A percentile compares a stretch with the other conserved stretches of the same genome.
Evolutionary conservation across 2,113 vertebrate species (phyloP).

Genomic region (Maccullochella peelii): DNA sequence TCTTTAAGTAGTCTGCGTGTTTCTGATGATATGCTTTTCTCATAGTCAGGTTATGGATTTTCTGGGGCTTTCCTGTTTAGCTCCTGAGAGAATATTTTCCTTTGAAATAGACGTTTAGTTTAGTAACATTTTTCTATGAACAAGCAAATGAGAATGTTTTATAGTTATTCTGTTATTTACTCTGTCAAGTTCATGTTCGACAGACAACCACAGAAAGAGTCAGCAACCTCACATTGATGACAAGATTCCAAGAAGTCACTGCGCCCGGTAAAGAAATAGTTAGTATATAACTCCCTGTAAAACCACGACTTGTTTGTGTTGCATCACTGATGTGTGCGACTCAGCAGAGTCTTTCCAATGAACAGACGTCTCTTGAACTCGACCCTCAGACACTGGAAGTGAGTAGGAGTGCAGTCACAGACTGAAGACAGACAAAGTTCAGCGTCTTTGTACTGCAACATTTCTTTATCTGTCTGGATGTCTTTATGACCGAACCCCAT

Average conservation of each 20-base stretch:
- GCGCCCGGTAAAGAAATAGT: background rate
- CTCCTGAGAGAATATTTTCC: background rate
- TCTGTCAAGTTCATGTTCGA: constrained; percentile 11
- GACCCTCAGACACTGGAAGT: constrained; percentile 41
- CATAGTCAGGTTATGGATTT: background rate
- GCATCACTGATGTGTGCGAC: constrained; percentile 42
- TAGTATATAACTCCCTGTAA: background rate
- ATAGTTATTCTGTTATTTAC: constrained; percentile 6
- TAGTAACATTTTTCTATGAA: background rate
- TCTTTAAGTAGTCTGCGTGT: background rate
- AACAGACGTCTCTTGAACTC: constrained; percentile 53
- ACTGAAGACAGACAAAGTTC: background rate
- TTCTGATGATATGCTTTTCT: background rate
- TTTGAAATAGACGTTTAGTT: background rate
- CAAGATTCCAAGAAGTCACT: background rate
- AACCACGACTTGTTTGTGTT: constrained; percentile 45
- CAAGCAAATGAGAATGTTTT: background rate
- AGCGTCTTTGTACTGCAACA: background rate
- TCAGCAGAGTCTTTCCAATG: constrained; percentile 36
- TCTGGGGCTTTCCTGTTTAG: background rate
- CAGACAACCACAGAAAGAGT: constrained; percentile 19
- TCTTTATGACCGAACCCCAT: background rate
- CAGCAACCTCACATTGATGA: constrained; percentile 4
- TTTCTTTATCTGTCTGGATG: background rate
- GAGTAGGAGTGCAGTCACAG: constrained; percentile 54